Conservation (phyloP, 1,140 invertebrate genomes). For the Bombus affinis region DNA sequence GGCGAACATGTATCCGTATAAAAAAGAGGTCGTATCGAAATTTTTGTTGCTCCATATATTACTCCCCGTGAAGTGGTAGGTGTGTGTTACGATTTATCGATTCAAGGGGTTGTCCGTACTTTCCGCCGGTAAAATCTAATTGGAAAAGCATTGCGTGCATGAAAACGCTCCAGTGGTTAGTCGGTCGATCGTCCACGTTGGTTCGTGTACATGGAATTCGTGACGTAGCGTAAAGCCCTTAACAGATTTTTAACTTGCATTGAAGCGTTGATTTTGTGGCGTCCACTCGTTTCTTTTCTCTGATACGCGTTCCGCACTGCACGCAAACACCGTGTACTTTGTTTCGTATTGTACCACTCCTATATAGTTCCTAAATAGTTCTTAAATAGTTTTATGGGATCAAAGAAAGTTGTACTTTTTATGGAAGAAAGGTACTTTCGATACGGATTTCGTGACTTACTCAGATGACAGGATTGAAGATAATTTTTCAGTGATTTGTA, state of each 20-base stretch:
- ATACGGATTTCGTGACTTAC: neutral
- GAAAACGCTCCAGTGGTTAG: constrained; percentile 12
- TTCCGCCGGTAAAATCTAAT: constrained; percentile 73
- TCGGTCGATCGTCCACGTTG: neutral
- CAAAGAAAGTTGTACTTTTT: neutral
- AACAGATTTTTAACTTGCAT: constrained; percentile 51
- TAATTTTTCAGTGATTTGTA: neutral
- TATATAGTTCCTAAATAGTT: too few species aligned
- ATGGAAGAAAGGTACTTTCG: neutral
- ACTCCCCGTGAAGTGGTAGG: neutral
- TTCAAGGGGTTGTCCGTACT: constrained; percentile 64
- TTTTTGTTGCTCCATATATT: neutral
- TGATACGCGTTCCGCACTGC: neutral
- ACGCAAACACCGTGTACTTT: constrained; percentile 1
- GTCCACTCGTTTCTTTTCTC: neutral
- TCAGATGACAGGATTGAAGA: neutral
- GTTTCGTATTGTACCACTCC: neutral
- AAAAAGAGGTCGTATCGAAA: neutral
- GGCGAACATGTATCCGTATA: neutral
- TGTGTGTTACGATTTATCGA: constrained; percentile 70
- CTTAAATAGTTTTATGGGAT: neutral
- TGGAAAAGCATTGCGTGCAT: constrained; percentile 74
- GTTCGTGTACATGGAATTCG: constrained; percentile 5
- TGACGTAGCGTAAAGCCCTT: constrained; percentile 31
- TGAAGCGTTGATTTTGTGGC: constrained; percentile 42